A percentile compares a stretch with the other conserved stretches of the same genome.
Conservation (phyloP, 2,113 vertebrate species). For the Psittacula cyanocephala region DNA sequence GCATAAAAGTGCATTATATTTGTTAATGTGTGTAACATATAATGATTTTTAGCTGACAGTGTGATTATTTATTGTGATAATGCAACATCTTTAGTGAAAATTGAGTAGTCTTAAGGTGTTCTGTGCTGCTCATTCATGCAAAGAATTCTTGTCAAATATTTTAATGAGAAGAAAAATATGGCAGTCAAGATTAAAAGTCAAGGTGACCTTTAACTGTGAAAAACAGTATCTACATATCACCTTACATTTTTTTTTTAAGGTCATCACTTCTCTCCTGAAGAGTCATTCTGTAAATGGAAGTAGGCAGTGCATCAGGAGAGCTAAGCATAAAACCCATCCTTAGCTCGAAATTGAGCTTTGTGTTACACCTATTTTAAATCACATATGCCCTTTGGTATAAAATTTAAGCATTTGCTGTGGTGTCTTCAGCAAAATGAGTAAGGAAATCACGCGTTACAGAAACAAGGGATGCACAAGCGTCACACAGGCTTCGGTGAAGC, state of each 20-base stretch:
- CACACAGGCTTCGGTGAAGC: neutral
- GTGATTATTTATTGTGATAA: constrained; percentile 55
- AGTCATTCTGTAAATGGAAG: constrained; percentile 4
- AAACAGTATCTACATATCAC: constrained; percentile 53
- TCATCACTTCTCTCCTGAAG: constrained; percentile 30
- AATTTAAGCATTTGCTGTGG: neutral
- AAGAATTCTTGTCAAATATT: constrained; percentile 81
- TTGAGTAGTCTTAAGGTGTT: constrained; percentile 53
- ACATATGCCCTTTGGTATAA: neutral
- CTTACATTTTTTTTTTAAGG: constrained; percentile 60
- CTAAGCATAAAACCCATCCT: neutral
- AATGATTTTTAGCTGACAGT: constrained; percentile 34
- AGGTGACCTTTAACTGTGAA: constrained; percentile 74
- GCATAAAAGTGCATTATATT: neutral
- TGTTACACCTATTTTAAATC: neutral
- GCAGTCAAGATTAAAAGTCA: constrained; percentile 72
- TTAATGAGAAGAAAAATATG: constrained; percentile 77
- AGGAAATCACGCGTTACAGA: neutral
- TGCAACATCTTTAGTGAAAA: constrained; percentile 41
- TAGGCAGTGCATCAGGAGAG: neutral
- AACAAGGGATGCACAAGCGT: neutral
- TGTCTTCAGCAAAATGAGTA: neutral
- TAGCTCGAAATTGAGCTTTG: neutral
- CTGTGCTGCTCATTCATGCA: constrained; percentile 70
- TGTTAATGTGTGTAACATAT: constrained; percentile 14